Conservation (phyloP, 2,888 invertebrate species). For the Hymenopus coronatus region DNA sequence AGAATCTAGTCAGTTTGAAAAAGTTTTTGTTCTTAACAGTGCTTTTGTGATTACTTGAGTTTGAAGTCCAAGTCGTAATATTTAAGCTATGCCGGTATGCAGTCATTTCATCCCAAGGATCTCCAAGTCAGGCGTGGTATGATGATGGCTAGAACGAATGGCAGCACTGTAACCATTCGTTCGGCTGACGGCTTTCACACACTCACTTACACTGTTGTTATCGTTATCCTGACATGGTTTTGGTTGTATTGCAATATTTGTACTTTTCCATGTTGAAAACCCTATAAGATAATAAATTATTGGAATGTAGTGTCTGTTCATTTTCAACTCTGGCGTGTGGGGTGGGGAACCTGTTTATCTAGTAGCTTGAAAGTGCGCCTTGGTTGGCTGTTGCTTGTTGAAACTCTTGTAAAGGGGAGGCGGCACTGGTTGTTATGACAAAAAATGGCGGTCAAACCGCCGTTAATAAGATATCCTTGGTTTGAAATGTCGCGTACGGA, state of each 20-base stretch:
- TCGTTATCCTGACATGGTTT: slow-evolving; percentile 35
- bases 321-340: neutral
- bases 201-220: slow-evolving; percentile 28
- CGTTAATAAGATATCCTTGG: slow-evolving; percentile 33
- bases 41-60: slow-evolving; percentile 34
- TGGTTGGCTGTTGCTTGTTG: neutral
- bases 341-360: neutral
- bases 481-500: slow-evolving; percentile 32
- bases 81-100: slow-evolving; percentile 30
- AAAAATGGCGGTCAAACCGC: neutral
- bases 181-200: neutral
- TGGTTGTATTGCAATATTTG: slow-evolving; percentile 59
- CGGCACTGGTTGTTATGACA: neutral
- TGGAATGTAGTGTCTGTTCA: slow-evolving; percentile 42
- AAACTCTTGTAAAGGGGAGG: neutral
- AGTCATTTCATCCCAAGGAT: slow-evolving; percentile 38
- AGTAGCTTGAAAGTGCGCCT: neutral
- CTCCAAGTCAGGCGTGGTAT: slow-evolving; percentile 20
- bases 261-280: slow-evolving; percentile 62
- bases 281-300: slow-evolving; percentile 55
- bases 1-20: slow-evolving; percentile 35
- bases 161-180: slow-evolving; percentile 1
- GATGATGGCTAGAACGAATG: too few relatives aligned
- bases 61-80: slow-evolving; percentile 32
- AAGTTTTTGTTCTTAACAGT: slow-evolving; percentile 32